Evolutionary conservation across 2,797 vertebrate species (phyloP).

Genomic region (Danio choprae): DNA sequence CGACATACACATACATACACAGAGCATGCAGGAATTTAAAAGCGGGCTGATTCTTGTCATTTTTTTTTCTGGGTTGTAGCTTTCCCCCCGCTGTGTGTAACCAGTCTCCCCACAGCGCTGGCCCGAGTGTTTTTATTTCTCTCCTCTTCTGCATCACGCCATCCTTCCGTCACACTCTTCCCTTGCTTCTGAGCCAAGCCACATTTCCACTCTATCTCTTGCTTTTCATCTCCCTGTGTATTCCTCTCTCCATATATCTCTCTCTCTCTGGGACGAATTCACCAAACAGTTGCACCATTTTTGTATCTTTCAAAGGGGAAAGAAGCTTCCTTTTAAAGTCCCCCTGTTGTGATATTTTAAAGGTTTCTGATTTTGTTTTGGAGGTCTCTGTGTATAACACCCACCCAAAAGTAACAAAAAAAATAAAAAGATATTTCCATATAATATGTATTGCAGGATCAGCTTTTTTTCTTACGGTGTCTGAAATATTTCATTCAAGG

Average conservation of each 20-base stretch:
- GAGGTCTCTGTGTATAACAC: neutral
- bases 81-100: slow-evolving; percentile 43
- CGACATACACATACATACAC: neutral
- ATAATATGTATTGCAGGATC: neutral
- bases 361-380: neutral
- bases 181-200: slow-evolving; percentile 40
- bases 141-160: slow-evolving; percentile 39
- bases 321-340: neutral
- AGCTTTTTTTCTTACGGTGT: neutral
- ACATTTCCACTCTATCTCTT: slow-evolving; percentile 33
- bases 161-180: slow-evolving; percentile 46
- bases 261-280: slow-evolving; percentile 36
- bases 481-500: neutral
- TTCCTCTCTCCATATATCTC: slow-evolving; percentile 46
- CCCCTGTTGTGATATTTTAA: neutral
- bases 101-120: slow-evolving; percentile 46
- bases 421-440: neutral
- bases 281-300: slow-evolving; percentile 2
- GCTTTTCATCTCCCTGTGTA: slow-evolving; percentile 47
- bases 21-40: slow-evolving; percentile 47
- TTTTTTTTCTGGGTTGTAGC: slow-evolving; percentile 34
- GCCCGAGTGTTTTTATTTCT: slow-evolving; percentile 51
- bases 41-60: slow-evolving; percentile 24
- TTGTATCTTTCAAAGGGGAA: slow-evolving; percentile 10
- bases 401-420: neutral